Evolutionary conservation across 2,797 vertebrate species (phyloP).

Genomic region (Lacerta viridis): DNA sequence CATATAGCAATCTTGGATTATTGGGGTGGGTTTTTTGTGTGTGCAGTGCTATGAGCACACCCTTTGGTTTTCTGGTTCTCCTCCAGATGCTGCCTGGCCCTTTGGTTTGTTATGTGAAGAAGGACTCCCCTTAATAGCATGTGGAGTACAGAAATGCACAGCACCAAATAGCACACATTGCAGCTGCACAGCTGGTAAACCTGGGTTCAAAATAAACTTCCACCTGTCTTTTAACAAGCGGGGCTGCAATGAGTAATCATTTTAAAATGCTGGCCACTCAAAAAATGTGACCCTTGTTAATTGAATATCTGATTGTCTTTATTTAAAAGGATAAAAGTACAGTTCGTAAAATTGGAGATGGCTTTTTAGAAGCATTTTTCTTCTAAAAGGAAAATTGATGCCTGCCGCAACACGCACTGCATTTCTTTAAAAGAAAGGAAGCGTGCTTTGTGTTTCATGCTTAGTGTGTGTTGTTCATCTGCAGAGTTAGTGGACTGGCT

Average conservation of each 20-base stretch:
- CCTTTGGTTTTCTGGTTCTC: background rate
- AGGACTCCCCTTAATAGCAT: background rate
- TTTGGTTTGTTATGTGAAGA: background rate
- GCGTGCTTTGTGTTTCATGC: background rate
- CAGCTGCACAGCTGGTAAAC: background rate
- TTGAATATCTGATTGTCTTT: background rate
- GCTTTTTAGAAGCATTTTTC: background rate
- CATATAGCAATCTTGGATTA: constrained; percentile 18
- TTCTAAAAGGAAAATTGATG: too few relatives aligned
- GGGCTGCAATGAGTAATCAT: background rate
- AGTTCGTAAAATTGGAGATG: background rate
- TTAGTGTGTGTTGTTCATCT: background rate
- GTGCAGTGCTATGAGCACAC: background rate
- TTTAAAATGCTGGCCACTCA: background rate
- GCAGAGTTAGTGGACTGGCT: background rate
- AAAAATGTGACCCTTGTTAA: background rate
- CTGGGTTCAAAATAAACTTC: background rate
- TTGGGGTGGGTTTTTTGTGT: background rate
- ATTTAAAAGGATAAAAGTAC: background rate
- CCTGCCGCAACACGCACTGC: background rate
- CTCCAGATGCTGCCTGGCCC: background rate
- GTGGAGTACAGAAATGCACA: background rate
- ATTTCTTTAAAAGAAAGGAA: background rate
- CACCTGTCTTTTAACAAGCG: background rate
- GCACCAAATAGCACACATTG: background rate